A percentile compares a stretch with the other conserved stretches of the same genome.
Conservation (phyloP, 2,888 invertebrate genomes). For the Dynastes tityus region DNA sequence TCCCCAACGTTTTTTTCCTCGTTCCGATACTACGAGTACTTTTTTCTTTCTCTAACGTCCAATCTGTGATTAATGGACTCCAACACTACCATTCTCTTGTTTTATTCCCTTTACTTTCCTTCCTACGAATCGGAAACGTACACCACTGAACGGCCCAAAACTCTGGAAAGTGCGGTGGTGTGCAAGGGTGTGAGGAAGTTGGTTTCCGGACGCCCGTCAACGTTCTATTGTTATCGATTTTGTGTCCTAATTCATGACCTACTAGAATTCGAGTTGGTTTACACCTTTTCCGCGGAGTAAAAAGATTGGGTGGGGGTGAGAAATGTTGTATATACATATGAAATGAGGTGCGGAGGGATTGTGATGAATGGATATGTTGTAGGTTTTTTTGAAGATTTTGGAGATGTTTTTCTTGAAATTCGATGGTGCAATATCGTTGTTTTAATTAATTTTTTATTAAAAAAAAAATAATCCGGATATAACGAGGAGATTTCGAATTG, state of each 20-base stretch:
- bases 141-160: not conserved
- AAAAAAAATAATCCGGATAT: too few relatives aligned
- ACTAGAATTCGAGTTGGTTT: constrained; percentile 9
- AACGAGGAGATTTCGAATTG: too few relatives aligned
- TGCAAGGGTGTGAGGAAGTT: not conserved
- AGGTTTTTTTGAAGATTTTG: too few relatives aligned
- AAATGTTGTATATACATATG: too few relatives aligned
- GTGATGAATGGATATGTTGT: too few relatives aligned
- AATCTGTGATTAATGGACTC: constrained; percentile 17
- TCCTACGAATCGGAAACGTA: not conserved
- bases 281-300: not conserved
- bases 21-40: not conserved
- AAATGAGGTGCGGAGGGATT: too few relatives aligned
- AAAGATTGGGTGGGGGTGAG: too few relatives aligned
- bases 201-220: not conserved
- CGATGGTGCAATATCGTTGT: too few relatives aligned
- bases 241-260: constrained; percentile 8
- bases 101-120: not conserved
- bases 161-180: not conserved
- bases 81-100: not conserved
- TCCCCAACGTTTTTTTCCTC: not conserved
- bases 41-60: not conserved
- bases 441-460: too few relatives aligned
- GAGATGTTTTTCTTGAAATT: too few relatives aligned
- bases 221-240: constrained; percentile 14